Conservation (phyloP, 1,140 invertebrate genomes). For the Pantala flavescens region DNA sequence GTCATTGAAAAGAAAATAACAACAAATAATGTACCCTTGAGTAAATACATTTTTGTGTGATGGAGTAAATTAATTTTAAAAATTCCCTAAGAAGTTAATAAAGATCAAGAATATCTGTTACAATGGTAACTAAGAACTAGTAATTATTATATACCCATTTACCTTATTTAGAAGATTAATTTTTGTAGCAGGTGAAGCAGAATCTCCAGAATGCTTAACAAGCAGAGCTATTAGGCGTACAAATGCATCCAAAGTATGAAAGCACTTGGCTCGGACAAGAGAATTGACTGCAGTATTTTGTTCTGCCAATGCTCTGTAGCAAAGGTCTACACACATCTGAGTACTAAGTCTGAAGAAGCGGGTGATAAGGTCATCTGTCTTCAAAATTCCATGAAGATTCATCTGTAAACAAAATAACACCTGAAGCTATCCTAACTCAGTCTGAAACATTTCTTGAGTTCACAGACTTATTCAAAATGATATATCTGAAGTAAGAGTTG, state of each 20-base stretch:
- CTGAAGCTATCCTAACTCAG: too few relatives aligned
- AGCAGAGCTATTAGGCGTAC: conserved; percentile 87
- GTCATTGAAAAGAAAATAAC: too few relatives aligned
- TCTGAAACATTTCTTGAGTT: too few relatives aligned
- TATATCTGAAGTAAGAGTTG: conserved; percentile 9
- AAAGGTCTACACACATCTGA: conserved; percentile 92
- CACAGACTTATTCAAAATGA: background rate
- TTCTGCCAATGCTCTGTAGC: conserved; percentile 64
- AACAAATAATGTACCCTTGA: too few relatives aligned
- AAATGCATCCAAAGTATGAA: conserved; percentile 90
- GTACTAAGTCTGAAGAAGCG: conserved; percentile 94
- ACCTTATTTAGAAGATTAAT: conserved; percentile 95
- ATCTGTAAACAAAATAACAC: conserved; percentile 48
- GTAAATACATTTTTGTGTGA: too few relatives aligned
- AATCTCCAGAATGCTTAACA: conserved; percentile 91
- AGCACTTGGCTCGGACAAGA: conserved; percentile 79
- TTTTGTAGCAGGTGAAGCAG: conserved; percentile 82
- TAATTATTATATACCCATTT: too few relatives aligned
- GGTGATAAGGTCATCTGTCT: conserved; percentile 94
- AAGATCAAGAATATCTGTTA: too few relatives aligned
- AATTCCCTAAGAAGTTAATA: too few relatives aligned
- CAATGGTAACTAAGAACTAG: too few relatives aligned
- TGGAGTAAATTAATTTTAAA: too few relatives aligned
- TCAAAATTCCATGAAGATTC: conserved; percentile 92
- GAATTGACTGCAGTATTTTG: conserved; percentile 43